Evolutionary conservation across 2,797 vertebrate species (phyloP), one percentile per base, ranked within the genome.

Genomic region (Coreius guichenoti): DNA sequence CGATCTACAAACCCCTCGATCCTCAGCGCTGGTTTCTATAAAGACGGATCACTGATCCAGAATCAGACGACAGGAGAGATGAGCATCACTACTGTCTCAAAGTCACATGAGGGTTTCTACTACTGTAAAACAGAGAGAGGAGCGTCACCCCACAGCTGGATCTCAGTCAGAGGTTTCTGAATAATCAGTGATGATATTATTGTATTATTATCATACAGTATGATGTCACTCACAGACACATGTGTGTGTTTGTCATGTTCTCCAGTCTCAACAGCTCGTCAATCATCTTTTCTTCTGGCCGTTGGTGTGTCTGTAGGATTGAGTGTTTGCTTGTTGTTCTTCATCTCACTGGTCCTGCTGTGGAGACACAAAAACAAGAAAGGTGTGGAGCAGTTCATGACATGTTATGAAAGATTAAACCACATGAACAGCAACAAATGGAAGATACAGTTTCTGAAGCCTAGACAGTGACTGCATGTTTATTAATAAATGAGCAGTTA

Each of bases 1-100:
- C n/a, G n/a, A n/a, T n/a, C n/a, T n/a, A n/a, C 33, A 23, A 69
- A 39, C 69, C 17, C 43, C 43, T 0, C 43, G 23, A 72, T 72
- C 79, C 82, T n/a, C 23, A 85, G 23, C 69, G 26, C 47, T 68
- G 58, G 77, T 84, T 84, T 84, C 73, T 84, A 77, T 76, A 84
- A 76, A 76, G 19, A 84, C 33, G 45, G 12, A 33, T 67, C 61
- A 2, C 8, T 83, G 3, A 9, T 83, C 12, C 70, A 83, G 45
- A 54, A 26, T 36, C 45, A 83, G 43, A 79, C 43, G 5, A 69
- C 19, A 81, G 83, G 21, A 56, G 36, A 72, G n/a, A 85, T 91
- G 89, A 76, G 0, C 45, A 86, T 86, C 73, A 26, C 12, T 39
- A 23, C 19, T 39, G 43, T 70, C 1, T 0, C 16, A 79, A 72